Evolutionary conservation across 2,797 vertebrate genomes (phyloP).

Genomic region (Petrocephalus schoutedeni): DNA sequence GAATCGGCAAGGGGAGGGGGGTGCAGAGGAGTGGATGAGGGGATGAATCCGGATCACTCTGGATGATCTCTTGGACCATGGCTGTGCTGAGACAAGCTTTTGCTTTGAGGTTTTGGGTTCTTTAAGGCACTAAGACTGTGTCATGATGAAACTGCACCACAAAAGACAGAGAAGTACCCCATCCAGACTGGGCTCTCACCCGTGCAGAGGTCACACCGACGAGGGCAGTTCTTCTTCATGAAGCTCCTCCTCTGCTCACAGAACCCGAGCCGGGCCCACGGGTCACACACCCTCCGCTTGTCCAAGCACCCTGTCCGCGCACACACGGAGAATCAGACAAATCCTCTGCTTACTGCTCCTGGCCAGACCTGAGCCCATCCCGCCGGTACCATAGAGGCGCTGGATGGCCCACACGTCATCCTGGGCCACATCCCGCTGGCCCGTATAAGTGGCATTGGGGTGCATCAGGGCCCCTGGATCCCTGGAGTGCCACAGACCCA

Average conservation of each 20-base stretch:
- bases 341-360: not conserved
- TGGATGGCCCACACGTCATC: conserved; percentile 76
- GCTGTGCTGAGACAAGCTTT: not conserved
- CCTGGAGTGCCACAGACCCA: conserved; percentile 74
- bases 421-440: conserved; percentile 65
- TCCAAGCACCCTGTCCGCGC: conserved; percentile 60
- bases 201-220: conserved; percentile 65
- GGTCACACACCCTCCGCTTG: conserved; percentile 66
- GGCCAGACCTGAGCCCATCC: not conserved
- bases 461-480: conserved; percentile 71
- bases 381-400: conserved; percentile 64
- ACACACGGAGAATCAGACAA: not conserved
- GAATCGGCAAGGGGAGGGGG: not conserved
- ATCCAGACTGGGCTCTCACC: conserved; percentile 42
- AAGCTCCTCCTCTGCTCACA: conserved; percentile 63
- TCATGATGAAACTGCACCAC: not conserved
- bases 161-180: not conserved
- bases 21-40: not conserved
- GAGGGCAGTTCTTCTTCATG: conserved; percentile 72
- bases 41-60: not conserved
- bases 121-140: not conserved
- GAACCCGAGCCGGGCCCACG: conserved; percentile 69
- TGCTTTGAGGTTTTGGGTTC: not conserved
- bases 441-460: conserved; percentile 73
- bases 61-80: not conserved